A percentile compares a stretch with the other conserved stretches of the same genome.
These are phyloP conservation scores for Agraylea sexmaculata DNA, from an alignment of 1,140 invertebrate species.

Conservation along the genomic window DNA sequence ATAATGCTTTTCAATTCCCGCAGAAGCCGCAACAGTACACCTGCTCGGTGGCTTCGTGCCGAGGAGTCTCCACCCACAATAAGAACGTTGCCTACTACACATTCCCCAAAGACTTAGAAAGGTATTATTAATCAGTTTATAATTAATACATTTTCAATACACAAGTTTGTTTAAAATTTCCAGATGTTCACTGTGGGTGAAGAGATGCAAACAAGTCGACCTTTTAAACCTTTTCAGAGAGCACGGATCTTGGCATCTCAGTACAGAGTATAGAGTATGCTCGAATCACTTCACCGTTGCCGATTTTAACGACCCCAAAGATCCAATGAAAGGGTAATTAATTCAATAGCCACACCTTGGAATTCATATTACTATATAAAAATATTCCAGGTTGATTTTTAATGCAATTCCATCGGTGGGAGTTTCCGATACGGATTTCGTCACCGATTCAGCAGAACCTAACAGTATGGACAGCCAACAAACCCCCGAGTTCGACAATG, in stretches of 20 bases:
- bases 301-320: conserved; percentile 6
- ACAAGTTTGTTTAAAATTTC: background rate
- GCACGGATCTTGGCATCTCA: conserved; percentile 8
- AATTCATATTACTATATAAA: background rate
- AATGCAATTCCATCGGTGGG: background rate
- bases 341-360: background rate
- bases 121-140: conserved; percentile 5
- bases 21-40: background rate
- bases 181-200: conserved; percentile 13
- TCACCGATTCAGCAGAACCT: background rate
- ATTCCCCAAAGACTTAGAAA: conserved; percentile 9
- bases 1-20: background rate
- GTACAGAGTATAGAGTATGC: conserved; percentile 4
- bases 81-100: conserved; percentile 5
- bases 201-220: conserved; percentile 1
- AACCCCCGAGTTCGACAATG: too few relatives aligned
- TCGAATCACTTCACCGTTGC: conserved; percentile 8
- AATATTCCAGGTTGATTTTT: background rate
- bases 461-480: too few relatives aligned
- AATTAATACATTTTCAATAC: background rate
- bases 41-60: conserved; percentile 6
- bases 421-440: background rate
- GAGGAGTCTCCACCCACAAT: background rate
- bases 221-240: background rate
- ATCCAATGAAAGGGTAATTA: conserved; percentile 7